Conservation (phyloP, 30 jellyfish, hydroid and myxozoan species). For the Mastigias papua region DNA sequence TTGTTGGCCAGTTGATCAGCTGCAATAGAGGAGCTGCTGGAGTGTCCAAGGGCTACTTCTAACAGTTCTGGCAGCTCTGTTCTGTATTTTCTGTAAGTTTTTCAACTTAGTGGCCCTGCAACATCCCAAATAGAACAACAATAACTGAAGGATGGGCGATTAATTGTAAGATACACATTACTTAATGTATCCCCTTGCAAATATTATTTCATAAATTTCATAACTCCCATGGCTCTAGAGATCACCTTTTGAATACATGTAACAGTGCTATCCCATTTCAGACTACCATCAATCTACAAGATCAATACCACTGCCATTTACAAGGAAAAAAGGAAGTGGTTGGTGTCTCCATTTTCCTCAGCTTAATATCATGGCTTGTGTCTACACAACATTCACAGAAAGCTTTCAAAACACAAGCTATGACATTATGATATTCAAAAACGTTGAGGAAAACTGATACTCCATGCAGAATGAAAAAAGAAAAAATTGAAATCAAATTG, state of each 20-base stretch:
- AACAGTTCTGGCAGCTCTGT: slow-evolving; percentile 42
- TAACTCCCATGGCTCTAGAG: slow-evolving; percentile 6
- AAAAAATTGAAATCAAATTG: too few relatives aligned
- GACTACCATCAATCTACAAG: background rate
- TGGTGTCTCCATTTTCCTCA: slow-evolving; percentile 36
- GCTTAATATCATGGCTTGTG: slow-evolving; percentile 24
- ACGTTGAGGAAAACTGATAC: too few relatives aligned
- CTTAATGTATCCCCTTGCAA: slow-evolving; percentile 21
- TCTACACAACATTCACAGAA: background rate
- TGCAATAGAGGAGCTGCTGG: slow-evolving; percentile 30
- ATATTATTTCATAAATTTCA: slow-evolving; percentile 28
- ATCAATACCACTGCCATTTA: slow-evolving; percentile 27
- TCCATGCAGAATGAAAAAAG: too few relatives aligned
- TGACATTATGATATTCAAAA: too few relatives aligned
- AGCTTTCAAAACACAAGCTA: too few relatives aligned
- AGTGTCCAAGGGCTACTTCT: slow-evolving; percentile 28
- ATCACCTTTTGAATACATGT: too few relatives aligned
- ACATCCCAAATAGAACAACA: slow-evolving; percentile 54
- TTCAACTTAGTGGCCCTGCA: slow-evolving; percentile 24
- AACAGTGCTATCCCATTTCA: too few relatives aligned
- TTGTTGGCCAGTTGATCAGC: background rate
- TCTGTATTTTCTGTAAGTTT: slow-evolving; percentile 37
- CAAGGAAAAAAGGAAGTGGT: background rate
- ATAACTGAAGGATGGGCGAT: slow-evolving; percentile 5
- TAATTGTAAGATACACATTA: slow-evolving; percentile 13